phyloP scores from a whole-genome alignment of 2,888 invertebrate species.

The Marronus borbonicus region DNA sequence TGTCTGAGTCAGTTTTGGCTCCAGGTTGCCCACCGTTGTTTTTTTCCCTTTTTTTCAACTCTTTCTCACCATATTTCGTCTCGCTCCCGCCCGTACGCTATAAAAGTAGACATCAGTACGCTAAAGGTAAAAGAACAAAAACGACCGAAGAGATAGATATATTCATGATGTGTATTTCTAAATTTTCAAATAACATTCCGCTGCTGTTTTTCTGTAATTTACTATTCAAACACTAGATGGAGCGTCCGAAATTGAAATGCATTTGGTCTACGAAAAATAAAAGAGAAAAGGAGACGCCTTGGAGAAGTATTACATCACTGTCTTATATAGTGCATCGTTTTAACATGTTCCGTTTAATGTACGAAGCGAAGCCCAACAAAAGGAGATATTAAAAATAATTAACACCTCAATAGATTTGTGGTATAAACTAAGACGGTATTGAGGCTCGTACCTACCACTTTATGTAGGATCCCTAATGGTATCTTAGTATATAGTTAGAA shows the following conservation, averaged over 20 bases:
- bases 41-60: slow-evolving; percentile 38
- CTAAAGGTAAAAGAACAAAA: slow-evolving; percentile 25
- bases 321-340: slow-evolving; percentile 45
- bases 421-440: slow-evolving; percentile 27
- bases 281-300: slow-evolving; percentile 27
- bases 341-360: slow-evolving; percentile 43
- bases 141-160: slow-evolving; percentile 17
- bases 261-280: slow-evolving; percentile 35
- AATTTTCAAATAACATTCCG: slow-evolving; percentile 39
- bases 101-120: slow-evolving; percentile 22
- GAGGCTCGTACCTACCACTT: slow-evolving; percentile 5
- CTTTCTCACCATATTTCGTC: slow-evolving; percentile 19
- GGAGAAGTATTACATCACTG: slow-evolving; percentile 37
- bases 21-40: slow-evolving; percentile 49
- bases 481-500: neutral
- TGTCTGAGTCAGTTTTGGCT: slow-evolving; percentile 52
- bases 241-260: slow-evolving; percentile 43
- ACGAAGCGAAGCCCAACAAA: slow-evolving; percentile 42
- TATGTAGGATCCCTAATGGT: slow-evolving; percentile 10
- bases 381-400: slow-evolving; percentile 51
- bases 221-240: slow-evolving; percentile 44
- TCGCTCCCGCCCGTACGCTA: neutral
- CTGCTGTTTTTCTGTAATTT: slow-evolving; percentile 43
- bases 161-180: slow-evolving; percentile 41
- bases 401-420: slow-evolving; percentile 43